Evolutionary conservation across 1,140 invertebrate species (phyloP).

Genomic region (Vollenhovia emeryi): DNA sequence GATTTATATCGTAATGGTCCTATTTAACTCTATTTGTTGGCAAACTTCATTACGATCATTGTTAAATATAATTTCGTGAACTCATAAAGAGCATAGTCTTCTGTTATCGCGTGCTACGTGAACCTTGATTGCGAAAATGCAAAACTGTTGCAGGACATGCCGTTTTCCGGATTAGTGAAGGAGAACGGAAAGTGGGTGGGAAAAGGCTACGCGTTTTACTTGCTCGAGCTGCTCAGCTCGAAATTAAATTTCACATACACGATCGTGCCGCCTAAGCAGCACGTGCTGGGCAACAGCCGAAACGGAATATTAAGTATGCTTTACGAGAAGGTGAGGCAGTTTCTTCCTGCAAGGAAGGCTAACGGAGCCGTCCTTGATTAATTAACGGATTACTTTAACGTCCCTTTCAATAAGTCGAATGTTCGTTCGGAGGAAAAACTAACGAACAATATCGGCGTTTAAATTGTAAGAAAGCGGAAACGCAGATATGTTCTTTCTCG

Average conservation of each 20-base stretch:
- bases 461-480: neutral
- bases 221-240: conserved; percentile 89
- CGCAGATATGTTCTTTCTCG: neutral
- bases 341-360: neutral
- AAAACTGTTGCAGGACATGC: conserved; percentile 75
- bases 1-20: too few species aligned
- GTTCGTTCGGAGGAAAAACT: neutral
- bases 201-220: conserved; percentile 89
- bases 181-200: conserved; percentile 87
- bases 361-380: neutral
- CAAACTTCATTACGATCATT: too few species aligned
- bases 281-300: conserved; percentile 86
- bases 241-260: conserved; percentile 91
- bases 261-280: conserved; percentile 87
- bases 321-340: conserved; percentile 85
- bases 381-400: neutral
- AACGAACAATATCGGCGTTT: neutral
- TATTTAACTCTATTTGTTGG: too few species aligned
- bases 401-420: neutral
- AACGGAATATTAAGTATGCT: conserved; percentile 88
- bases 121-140: conserved; percentile 1
- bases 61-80: neutral
- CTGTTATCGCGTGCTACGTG: neutral
- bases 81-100: neutral
- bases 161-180: conserved; percentile 79